Evolutionary conservation across 2,113 vertebrate genomes (phyloP).

Genomic region (Talpa occidentalis): DNA sequence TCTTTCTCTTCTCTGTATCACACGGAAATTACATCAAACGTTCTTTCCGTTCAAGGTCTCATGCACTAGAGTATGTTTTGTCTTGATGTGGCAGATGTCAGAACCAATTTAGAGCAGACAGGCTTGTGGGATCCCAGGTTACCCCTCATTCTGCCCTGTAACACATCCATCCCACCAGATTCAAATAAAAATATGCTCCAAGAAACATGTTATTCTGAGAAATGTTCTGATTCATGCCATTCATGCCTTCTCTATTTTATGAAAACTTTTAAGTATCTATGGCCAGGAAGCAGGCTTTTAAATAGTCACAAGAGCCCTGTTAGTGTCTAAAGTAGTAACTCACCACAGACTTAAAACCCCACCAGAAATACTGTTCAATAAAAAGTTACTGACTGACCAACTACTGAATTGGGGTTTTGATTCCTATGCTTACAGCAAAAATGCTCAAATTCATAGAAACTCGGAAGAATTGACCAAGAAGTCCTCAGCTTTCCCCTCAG

Average conservation of each 20-base stretch:
- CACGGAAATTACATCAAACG: too few relatives aligned
- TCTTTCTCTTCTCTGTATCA: too few relatives aligned
- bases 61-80: too few relatives aligned
- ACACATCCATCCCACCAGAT: constrained; percentile 66
- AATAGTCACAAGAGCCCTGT: constrained; percentile 11
- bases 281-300: constrained; percentile 10
- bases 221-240: constrained; percentile 40
- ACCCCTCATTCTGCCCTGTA: too few relatives aligned
- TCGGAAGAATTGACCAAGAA: background rate
- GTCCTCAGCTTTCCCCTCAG: background rate
- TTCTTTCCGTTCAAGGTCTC: too few relatives aligned
- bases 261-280: constrained; percentile 29
- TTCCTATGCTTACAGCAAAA: background rate
- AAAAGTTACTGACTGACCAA: background rate
- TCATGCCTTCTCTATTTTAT: constrained; percentile 47
- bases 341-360: background rate
- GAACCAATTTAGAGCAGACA: too few relatives aligned
- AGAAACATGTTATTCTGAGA: constrained; percentile 62
- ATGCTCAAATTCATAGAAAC: background rate
- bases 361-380: constrained; percentile 45
- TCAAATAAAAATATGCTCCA: constrained; percentile 65
- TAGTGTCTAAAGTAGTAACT: constrained; percentile 45
- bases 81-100: too few relatives aligned
- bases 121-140: too few relatives aligned
- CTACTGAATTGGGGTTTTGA: background rate